A percentile compares a stretch with the other conserved stretches of the same genome.
Conservation (phyloP, 2,888 invertebrate genomes). For the Abscondita cerata region DNA sequence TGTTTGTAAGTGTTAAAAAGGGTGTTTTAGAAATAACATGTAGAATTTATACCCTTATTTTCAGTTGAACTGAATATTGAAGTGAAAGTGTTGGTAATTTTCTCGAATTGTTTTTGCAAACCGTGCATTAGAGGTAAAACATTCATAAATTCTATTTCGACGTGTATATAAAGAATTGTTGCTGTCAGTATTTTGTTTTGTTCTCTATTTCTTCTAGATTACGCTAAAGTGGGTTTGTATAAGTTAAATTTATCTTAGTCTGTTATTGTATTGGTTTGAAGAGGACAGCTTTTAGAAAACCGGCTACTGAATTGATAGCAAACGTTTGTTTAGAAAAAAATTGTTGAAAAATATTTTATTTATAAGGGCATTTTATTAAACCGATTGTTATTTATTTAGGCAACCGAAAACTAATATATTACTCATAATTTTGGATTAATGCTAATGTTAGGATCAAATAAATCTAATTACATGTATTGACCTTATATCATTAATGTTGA, state of each 20-base stretch:
- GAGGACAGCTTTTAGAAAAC: conserved; percentile 11
- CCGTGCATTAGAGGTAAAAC: not conserved
- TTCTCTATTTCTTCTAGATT: conserved; percentile 10
- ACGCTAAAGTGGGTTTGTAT: conserved; percentile 3
- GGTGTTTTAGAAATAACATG: conserved; percentile 3
- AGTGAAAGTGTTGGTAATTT: no score
- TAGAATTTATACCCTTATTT: not conserved
- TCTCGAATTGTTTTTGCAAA: no score
- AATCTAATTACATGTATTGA: no score
- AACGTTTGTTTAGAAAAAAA: conserved; percentile 10
- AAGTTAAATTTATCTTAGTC: conserved; percentile 11
- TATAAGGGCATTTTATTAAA: conserved; percentile 2
- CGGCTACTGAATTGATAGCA: conserved; percentile 3
- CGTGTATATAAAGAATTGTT: conserved; percentile 5
- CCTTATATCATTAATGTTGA: no score
- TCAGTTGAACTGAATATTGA: not conserved
- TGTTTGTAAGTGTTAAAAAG: not conserved
- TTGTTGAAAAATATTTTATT: conserved; percentile 6
- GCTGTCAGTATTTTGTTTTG: conserved; percentile 3
- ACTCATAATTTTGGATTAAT: no score
- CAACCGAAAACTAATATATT: no score
- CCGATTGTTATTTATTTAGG: not conserved
- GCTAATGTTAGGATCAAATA: no score
- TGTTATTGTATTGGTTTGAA: conserved; percentile 11
- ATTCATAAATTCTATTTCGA: not conserved